Conservation (phyloP, 2,888 invertebrate genomes). For the Mycogona germanica region DNA sequence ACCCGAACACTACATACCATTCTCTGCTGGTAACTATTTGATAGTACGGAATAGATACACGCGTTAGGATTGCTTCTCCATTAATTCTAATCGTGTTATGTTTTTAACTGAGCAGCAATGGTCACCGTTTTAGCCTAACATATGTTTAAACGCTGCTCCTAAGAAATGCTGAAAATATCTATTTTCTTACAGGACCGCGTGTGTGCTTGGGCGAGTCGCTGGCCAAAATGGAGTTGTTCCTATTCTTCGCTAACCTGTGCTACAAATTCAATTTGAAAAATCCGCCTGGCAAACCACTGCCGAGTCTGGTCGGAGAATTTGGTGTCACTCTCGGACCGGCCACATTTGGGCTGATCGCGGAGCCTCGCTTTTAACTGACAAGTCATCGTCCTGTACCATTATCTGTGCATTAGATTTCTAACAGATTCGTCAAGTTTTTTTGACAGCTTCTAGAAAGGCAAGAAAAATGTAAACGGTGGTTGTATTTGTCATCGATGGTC, state of each 20-base stretch:
- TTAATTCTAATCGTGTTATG: too few relatives aligned
- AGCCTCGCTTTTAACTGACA: too few relatives aligned
- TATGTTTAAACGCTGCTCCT: background rate
- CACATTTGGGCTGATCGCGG: too few relatives aligned
- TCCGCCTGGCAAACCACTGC: conserved; percentile 18
- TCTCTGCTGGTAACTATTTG: conserved; percentile 7
- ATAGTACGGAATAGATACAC: too few relatives aligned
- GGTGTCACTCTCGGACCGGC: background rate
- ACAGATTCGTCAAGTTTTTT: too few relatives aligned
- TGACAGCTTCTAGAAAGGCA: background rate
- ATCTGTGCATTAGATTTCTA: too few relatives aligned
- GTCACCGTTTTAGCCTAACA: too few relatives aligned
- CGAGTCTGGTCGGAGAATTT: background rate
- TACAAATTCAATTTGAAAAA: conserved; percentile 22
- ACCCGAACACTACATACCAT: conserved; percentile 5
- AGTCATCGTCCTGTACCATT: too few relatives aligned
- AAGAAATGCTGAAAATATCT: background rate
- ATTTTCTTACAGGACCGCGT: conserved; percentile 21
- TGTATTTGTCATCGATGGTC: too few relatives aligned
- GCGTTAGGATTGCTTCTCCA: too few relatives aligned
- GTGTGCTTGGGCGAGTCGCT: conserved; percentile 23
- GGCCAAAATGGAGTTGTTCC: conserved; percentile 22
- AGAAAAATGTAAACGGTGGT: background rate
- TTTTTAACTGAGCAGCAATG: too few relatives aligned
- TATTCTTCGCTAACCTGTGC: conserved; percentile 22